Conservation (phyloP, 2,113 vertebrate genomes). For the Hiodon alosoides region DNA sequence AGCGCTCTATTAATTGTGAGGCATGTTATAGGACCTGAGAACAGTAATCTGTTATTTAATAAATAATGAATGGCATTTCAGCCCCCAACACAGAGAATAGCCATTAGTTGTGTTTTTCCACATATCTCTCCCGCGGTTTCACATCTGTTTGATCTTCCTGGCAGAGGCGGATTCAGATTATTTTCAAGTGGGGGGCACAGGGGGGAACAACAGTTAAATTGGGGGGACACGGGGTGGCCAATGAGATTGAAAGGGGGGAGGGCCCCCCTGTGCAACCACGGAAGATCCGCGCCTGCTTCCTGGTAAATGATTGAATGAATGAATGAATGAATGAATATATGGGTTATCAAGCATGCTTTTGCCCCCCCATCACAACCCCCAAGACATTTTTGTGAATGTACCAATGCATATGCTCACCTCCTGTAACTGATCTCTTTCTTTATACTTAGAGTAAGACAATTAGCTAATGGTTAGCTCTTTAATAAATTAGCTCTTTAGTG, state of each 20-base stretch:
- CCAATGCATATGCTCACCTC: not conserved
- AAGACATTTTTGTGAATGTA: not conserved
- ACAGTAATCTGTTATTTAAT: constrained; percentile 51
- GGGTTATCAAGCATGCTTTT: constrained; percentile 22
- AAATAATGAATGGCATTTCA: constrained; percentile 45
- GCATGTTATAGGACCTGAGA: constrained; percentile 40
- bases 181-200: too few relatives aligned
- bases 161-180: too few relatives aligned
- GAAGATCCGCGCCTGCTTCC: not conserved
- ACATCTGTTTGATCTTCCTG: constrained; percentile 27
- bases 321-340: not conserved
- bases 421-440: constrained; percentile 41
- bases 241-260: too few relatives aligned
- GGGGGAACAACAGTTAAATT: too few relatives aligned
- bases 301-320: constrained; percentile 34
- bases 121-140: constrained; percentile 24
- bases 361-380: not conserved
- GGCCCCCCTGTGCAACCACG: too few relatives aligned
- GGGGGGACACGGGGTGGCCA: too few relatives aligned
- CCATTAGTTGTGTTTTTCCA: constrained; percentile 37
- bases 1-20: constrained; percentile 45
- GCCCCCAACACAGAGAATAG: constrained; percentile 33
- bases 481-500: too few relatives aligned
- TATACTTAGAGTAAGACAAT: constrained; percentile 39
- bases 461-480: constrained; percentile 41